Evolutionary conservation across 2,797 vertebrate genomes (phyloP), one percentile per base, ranked within the genome.

Genomic region (Hippopotamyrus pictus): DNA sequence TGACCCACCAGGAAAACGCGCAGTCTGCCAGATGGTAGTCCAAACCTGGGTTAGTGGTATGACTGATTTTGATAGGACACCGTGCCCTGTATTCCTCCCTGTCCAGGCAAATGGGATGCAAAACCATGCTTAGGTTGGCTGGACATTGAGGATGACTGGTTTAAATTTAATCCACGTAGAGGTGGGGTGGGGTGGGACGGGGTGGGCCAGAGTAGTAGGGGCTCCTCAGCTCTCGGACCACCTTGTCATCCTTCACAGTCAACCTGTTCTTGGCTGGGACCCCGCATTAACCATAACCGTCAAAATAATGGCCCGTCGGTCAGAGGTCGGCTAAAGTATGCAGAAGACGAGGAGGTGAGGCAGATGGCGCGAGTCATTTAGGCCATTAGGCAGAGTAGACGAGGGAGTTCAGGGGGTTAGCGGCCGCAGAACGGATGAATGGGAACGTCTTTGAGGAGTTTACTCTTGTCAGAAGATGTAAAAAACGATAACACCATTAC

Each of bases 381-480:
- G 93, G 92, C 94, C 94, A 95, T 96, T 96, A 96, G 93, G 95
- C 90, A 92, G 89, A 93, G 92, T 91, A 90, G 79, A 88, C 94
- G 94, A 94, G 93, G 94, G 94, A 94, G 95, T 95, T 95, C 95
- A 96, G 91, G 89, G 94, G 94, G 94, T 95, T 94, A 96, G 95
- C 94, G 94, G 94, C 92, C 94, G 93, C 93, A 94, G 94, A 94
- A 95, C 94, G 96, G 95, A 95, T 97, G 29, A 97, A 97, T 96
- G 95, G 94, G 94, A 95, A 96, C 95, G 96, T 97, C 96, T 97
- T 97, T 96, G 96, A 96, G 96, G 95, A 97, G 96, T 97, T 98
- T 97, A 95, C 94, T 96, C 96, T 95, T 96, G 94, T 97, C 96
- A 93, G 94, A 94, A 93, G 93, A 92, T 65, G 57, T 76, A 93